Conservation (phyloP, 2,888 invertebrate species). For the Thera obeliscata region DNA sequence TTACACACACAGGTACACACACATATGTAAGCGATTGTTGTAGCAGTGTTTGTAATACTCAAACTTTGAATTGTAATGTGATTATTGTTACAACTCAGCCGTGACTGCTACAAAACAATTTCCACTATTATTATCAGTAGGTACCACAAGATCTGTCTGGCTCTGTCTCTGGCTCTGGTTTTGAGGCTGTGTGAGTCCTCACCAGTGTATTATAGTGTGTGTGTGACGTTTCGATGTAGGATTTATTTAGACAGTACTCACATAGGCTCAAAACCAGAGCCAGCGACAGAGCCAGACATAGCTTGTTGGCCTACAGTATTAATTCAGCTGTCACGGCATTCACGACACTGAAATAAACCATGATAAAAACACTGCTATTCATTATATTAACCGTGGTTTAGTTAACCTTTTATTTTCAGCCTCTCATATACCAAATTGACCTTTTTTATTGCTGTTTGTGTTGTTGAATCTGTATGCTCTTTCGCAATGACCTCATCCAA, state of each 20-base stretch:
- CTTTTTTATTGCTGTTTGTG: background rate
- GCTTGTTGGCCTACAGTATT: too few species aligned
- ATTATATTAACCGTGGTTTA: background rate
- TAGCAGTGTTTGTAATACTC: background rate
- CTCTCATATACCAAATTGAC: background rate
- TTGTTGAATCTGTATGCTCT: background rate
- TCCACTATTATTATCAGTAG: conserved; percentile 14
- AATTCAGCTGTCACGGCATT: conserved; percentile 18
- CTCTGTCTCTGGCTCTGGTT: too few species aligned
- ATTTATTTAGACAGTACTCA: too few species aligned
- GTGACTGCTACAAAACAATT: conserved; percentile 38
- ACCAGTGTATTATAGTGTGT: too few species aligned
- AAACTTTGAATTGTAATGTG: conserved; percentile 1
- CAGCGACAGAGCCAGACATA: too few species aligned
- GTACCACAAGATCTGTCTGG: too few species aligned
- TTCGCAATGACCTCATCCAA: background rate
- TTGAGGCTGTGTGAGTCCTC: too few species aligned
- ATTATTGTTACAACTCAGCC: conserved; percentile 31
- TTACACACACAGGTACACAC: background rate
- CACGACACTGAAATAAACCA: conserved; percentile 34
- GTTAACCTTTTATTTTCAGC: background rate
- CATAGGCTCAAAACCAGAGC: too few species aligned
- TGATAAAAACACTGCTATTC: background rate
- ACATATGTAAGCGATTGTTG: background rate
- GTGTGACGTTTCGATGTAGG: too few species aligned